These are phyloP conservation scores for Pelobates cultripes DNA, from an alignment of 2,797 vertebrate species.

Conservation along the genomic window DNA sequence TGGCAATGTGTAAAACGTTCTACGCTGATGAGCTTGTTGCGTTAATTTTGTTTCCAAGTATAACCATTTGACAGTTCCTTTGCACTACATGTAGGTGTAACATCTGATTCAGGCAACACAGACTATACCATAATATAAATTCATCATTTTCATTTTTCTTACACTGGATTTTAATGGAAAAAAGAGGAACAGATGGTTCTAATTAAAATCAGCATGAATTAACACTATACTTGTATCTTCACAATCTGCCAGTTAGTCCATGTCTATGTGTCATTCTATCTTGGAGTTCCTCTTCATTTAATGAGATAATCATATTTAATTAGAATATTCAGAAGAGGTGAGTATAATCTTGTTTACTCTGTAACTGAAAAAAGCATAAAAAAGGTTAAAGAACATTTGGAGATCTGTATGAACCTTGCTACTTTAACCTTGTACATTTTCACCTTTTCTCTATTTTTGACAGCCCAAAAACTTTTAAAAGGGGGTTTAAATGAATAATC, in stretches of 20 bases:
- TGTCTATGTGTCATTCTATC: conserved; percentile 9
- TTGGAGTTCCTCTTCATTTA: no score
- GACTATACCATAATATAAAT: conserved; percentile 9
- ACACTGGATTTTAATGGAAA: conserved; percentile 5
- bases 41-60: not conserved
- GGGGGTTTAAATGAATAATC: no score
- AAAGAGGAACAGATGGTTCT: conserved; percentile 26
- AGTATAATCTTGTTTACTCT: no score
- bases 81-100: not conserved
- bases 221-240: not conserved
- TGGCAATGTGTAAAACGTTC: not conserved
- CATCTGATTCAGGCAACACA: not conserved
- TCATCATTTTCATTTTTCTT: not conserved
- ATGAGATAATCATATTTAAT: not conserved
- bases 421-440: no score
- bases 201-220: conserved; percentile 28
- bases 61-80: not conserved
- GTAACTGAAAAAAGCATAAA: no score
- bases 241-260: conserved; percentile 9
- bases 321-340: not conserved
- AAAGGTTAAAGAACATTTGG: no score
- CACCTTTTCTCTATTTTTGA: no score
- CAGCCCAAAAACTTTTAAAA: no score
- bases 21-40: not conserved
- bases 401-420: no score